phyloP scores from a whole-genome alignment of 2,113 vertebrate species.

The Entelurus aequoreus region DNA sequence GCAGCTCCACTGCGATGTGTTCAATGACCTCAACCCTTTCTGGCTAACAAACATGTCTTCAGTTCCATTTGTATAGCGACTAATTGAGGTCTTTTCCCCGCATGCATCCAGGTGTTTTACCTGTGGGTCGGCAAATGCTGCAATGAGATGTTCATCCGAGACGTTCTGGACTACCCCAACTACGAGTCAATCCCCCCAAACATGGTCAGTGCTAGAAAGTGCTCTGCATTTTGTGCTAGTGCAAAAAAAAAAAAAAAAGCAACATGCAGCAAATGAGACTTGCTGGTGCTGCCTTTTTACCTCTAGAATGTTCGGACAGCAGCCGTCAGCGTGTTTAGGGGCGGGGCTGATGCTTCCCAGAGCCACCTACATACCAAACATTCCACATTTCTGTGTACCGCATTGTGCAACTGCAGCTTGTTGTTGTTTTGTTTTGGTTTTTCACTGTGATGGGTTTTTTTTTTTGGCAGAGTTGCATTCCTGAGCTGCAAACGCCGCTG shows the following conservation, averaged over 20 bases:
- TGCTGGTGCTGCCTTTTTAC: constrained; percentile 23
- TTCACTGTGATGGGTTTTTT: constrained; percentile 2
- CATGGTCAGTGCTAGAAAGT: constrained; percentile 76
- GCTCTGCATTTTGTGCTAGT: background rate
- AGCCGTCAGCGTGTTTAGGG: constrained; percentile 26
- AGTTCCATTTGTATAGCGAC: background rate
- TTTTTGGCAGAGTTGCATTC: constrained; percentile 79
- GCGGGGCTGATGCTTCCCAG: constrained; percentile 6
- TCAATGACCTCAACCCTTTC: background rate
- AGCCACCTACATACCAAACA: constrained; percentile 19
- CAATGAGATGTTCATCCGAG: constrained; percentile 82
- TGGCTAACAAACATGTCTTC: background rate
- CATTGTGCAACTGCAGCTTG: background rate
- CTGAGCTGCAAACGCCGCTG: constrained; percentile 80
- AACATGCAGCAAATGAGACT: constrained; percentile 18
- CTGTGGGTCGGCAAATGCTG: constrained; percentile 92
- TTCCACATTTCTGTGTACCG: constrained; percentile 14
- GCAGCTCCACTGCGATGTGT: background rate
- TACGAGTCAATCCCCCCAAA: constrained; percentile 84
- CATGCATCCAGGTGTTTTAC: constrained; percentile 78
- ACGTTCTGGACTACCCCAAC: constrained; percentile 88
- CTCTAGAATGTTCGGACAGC: constrained; percentile 24
- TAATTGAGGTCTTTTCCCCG: too few relatives aligned
- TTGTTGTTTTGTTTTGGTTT: constrained; percentile 14
- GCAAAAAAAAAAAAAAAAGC: constrained; percentile 5